Evolutionary conservation across 2,113 vertebrate species (phyloP), one percentile per base, ranked within the genome.

Genomic region (Zosterops hypoxanthus): DNA sequence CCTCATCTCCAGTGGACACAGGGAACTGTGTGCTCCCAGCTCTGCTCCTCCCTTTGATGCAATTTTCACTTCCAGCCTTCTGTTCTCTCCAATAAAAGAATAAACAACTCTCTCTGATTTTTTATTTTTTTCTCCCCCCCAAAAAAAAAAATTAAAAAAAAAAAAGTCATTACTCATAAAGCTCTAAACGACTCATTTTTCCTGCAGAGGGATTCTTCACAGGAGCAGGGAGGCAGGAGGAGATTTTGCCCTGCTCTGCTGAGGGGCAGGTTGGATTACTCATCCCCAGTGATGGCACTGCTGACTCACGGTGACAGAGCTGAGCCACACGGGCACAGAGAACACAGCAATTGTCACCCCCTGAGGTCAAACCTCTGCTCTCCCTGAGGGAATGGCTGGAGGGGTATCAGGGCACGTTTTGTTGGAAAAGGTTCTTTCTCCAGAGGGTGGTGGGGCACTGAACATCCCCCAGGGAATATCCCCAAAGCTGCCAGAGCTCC

Each of bases 51-150:
- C 72, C 63, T 83, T 78, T 64, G n/a, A 71, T 26, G 34, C 29
- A 70, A 68, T 89, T 89, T 91, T 82, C 61, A 78, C 69, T 91
- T 95, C 84, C 89, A 91, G 73, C 72, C 47, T 59, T 76, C 49
- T 52, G 41, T 57, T 66, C 65, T 46, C 47, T 23, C 26, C 57
- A 85, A 44, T 22, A 42, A 94, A 86, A 60, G 23, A 70, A 83
- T 1, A 1, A 29, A 28, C 46, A 59, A 25, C 7, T 57, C 28
- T 41, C 49, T 57, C 36, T 15, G 2, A 29, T 13, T 5, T 5
- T 2, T 3, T 7, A 1, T 0, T 34, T 34, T 34, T 34, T 34
- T 34, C 34, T 1, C 3, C 4, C 6, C 17, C 5, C 3, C 44
- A 36, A 36, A 36, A 36, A 36, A 36, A 36, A 36, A 36, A 16